Evolutionary conservation across 2,797 vertebrate species (phyloP), one percentile per base, ranked within the genome.

Genomic region (Martes flavigula): DNA sequence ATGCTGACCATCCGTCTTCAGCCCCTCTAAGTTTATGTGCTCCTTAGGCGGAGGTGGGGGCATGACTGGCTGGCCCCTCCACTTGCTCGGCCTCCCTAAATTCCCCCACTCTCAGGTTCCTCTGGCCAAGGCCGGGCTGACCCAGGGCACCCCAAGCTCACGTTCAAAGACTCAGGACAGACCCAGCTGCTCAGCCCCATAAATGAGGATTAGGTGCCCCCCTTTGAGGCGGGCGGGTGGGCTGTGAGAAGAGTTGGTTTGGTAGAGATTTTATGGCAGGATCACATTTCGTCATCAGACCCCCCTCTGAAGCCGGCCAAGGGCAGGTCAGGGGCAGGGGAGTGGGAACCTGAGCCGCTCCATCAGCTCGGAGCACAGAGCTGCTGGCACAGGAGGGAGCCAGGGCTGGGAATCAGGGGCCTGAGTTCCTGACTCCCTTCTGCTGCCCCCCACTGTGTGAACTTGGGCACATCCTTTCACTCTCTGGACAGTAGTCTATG

Each of bases 241-340:
- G 96, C 98, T 96, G 90, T 98, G 98, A 97, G 96, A 98, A 97
- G 97, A 97, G 95, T 94, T 88, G 81, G 92, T 97, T 98, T 96
- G 92, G 96, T 96, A 92, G 88, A 96, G 94, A 97, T 98, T 98
- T 98, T 98, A 98, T 96, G 97, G 87, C 94, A 95, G 97, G 97
- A 98, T 98, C 98, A 97, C 97, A 95, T 98, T 98, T 98, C 97
- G 35, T 96, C 96, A 97, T 97, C 97, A 97, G 97, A 97, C 96
- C 97, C 96, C 96, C 96, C 97, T 98, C 98, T 90, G 90, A 97
- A 98, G 96, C 95, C 78, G 84, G 95, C 96, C 96, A 97, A 98
- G 98, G 98, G 97, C 98, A 98, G 97, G 98, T 97, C 98, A 98
- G 98, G 96, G 97, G 92, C 97, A 97, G 95, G 96, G 95, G 92